These are phyloP conservation scores for Apostichopus leukothele DNA, from an alignment of 53 echinoderm and acorn worm genomes.

Conservation along the genomic window DNA sequence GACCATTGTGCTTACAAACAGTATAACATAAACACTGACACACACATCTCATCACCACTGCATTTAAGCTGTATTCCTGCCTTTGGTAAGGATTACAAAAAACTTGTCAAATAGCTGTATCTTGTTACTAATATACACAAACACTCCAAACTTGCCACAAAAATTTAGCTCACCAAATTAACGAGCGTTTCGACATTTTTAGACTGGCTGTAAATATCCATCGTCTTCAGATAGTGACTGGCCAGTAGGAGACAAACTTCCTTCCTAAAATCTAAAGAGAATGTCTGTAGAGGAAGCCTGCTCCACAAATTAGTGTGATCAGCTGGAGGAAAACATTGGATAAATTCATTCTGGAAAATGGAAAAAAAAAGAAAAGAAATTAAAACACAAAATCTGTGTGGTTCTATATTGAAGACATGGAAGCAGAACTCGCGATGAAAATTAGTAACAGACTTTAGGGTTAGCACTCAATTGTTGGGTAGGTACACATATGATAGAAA, in stretches of 20 bases:
- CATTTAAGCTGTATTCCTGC: too few relatives aligned
- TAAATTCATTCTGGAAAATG: background rate
- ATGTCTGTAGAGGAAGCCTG: slow-evolving; percentile 62
- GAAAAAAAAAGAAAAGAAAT: background rate
- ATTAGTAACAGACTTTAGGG: too few relatives aligned
- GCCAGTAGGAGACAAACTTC: slow-evolving; percentile 51
- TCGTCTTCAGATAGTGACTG: background rate
- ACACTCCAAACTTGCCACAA: background rate
- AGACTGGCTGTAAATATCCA: slow-evolving; percentile 14
- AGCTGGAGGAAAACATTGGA: slow-evolving; percentile 46
- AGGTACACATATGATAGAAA: too few relatives aligned
- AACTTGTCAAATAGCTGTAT: too few relatives aligned
- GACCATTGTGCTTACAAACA: too few relatives aligned
- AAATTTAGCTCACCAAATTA: slow-evolving; percentile 5
- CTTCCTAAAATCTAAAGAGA: slow-evolving; percentile 53
- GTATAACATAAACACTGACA: too few relatives aligned
- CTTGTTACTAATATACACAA: too few relatives aligned
- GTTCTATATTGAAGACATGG: too few relatives aligned
- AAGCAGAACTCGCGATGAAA: too few relatives aligned
- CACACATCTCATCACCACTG: too few relatives aligned
- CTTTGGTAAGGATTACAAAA: too few relatives aligned
- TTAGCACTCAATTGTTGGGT: too few relatives aligned
- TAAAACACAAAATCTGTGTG: background rate
- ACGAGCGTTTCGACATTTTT: background rate
- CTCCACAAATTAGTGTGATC: slow-evolving; percentile 60